A percentile compares a stretch with the other conserved stretches of the same genome.
These are phyloP conservation scores for Hesperia comma DNA, from an alignment of 2,888 invertebrate species.

Conservation along the genomic window DNA sequence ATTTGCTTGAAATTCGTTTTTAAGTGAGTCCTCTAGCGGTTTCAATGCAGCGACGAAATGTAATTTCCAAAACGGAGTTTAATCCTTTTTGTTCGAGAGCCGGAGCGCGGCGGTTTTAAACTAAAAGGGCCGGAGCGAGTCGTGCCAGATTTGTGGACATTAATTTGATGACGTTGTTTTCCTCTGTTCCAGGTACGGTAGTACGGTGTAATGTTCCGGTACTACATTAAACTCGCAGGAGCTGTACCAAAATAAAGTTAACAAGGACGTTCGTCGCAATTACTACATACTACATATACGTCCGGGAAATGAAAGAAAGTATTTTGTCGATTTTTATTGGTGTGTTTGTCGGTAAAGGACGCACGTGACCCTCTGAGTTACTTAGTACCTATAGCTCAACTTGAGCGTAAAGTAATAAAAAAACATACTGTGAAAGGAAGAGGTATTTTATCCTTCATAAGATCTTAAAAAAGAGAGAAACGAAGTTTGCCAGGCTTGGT, in stretches of 20 bases:
- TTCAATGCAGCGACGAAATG: conserved; percentile 30
- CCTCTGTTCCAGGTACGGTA: neutral
- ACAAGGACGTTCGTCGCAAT: neutral
- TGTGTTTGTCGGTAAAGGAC: too few species aligned
- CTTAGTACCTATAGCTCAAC: too few species aligned
- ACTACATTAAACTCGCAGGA: neutral
- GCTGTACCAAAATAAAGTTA: neutral
- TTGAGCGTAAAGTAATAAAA: too few species aligned
- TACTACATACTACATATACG: neutral
- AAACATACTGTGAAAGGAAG: too few species aligned
- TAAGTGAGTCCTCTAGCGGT: conserved; percentile 28
- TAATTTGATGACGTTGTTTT: conserved; percentile 5
- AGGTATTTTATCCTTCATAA: too few species aligned
- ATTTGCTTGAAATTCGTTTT: conserved; percentile 15
- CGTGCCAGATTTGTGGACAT: conserved; percentile 28
- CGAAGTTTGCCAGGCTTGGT: too few species aligned
- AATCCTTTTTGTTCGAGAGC: conserved; percentile 31
- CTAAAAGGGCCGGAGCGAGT: conserved; percentile 16
- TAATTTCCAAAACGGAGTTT: conserved; percentile 27
- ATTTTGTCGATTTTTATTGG: too few species aligned
- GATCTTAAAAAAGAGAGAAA: too few species aligned
- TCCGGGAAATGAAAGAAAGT: neutral
- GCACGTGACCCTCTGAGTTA: too few species aligned
- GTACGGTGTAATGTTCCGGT: neutral
- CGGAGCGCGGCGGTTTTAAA: conserved; percentile 23